phyloP scores from a whole-genome alignment of 2,113 vertebrate species.

The Sebastes schlegelii region DNA sequence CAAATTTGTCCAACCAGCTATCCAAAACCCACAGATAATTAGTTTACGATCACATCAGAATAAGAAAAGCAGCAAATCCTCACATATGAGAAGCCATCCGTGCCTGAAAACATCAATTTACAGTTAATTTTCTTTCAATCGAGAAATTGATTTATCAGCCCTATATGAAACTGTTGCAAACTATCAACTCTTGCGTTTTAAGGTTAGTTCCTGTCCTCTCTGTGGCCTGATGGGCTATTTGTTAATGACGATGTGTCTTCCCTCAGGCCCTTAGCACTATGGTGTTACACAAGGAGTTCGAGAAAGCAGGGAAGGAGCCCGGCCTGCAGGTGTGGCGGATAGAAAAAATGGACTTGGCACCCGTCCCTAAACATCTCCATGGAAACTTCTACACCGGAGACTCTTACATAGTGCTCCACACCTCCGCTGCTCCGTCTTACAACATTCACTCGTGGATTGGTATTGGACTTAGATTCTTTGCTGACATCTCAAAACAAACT shows the following conservation, averaged over 20 bases:
- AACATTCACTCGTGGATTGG: slow-evolving; percentile 81
- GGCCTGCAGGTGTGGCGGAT: slow-evolving; percentile 85
- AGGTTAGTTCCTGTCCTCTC: background rate
- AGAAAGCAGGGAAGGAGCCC: slow-evolving; percentile 76
- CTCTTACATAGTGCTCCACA: slow-evolving; percentile 78
- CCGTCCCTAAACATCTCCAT: slow-evolving; percentile 60
- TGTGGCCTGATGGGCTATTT: background rate
- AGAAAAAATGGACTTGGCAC: slow-evolving; percentile 78
- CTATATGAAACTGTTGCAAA: background rate
- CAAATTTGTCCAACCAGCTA: background rate
- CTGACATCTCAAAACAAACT: background rate
- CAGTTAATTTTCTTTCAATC: background rate
- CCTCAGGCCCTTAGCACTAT: slow-evolving; percentile 67
- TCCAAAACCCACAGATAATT: background rate
- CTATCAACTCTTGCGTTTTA: background rate
- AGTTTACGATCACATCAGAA: background rate
- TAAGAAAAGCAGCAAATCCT: background rate
- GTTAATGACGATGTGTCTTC: background rate
- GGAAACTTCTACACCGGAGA: slow-evolving; percentile 82
- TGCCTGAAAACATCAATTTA: background rate
- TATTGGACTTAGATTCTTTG: slow-evolving; percentile 40
- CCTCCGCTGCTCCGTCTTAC: slow-evolving; percentile 59
- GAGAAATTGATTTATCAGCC: background rate
- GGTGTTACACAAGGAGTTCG: slow-evolving; percentile 74
- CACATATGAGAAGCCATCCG: background rate